Conservation (phyloP, 2,113 vertebrate genomes). For the Pontoporia blainvillei region DNA sequence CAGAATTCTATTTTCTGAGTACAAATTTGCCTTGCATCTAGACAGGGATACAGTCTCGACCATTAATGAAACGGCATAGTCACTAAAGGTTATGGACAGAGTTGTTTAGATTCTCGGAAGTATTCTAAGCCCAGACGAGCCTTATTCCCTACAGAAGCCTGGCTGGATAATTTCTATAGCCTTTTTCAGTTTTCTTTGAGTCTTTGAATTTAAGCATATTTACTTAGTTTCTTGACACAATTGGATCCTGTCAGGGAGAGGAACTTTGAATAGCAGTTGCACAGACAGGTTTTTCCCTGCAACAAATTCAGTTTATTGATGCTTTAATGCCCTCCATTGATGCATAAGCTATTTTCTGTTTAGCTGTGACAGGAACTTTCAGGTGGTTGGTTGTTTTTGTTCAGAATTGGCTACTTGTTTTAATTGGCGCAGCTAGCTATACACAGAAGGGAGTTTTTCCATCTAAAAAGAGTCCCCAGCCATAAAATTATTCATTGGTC, state of each 20-base stretch:
- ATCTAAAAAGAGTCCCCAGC: neutral
- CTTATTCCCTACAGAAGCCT: neutral
- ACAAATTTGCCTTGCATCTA: neutral
- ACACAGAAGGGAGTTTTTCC: neutral
- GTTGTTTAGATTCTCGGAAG: neutral
- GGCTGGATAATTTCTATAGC: neutral
- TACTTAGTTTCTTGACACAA: neutral
- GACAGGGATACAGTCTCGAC: neutral
- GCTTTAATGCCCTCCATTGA: neutral
- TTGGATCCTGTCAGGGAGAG: neutral
- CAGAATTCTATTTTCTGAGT: neutral
- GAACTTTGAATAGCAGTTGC: neutral
- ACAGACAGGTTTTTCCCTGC: neutral
- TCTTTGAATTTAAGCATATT: neutral
- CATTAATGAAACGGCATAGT: neutral
- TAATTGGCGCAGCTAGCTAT: neutral
- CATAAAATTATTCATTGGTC: neutral
- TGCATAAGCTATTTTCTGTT: neutral
- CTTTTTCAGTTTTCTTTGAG: neutral
- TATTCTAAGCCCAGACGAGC: neutral
- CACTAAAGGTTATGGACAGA: neutral
- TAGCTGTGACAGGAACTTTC: neutral
- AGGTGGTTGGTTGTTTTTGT: neutral
- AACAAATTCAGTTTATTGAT: neutral
- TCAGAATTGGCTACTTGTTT: slow-evolving; percentile 28